Conservation (phyloP, 2,113 vertebrate genomes). For the Apaloderma vittatum region DNA sequence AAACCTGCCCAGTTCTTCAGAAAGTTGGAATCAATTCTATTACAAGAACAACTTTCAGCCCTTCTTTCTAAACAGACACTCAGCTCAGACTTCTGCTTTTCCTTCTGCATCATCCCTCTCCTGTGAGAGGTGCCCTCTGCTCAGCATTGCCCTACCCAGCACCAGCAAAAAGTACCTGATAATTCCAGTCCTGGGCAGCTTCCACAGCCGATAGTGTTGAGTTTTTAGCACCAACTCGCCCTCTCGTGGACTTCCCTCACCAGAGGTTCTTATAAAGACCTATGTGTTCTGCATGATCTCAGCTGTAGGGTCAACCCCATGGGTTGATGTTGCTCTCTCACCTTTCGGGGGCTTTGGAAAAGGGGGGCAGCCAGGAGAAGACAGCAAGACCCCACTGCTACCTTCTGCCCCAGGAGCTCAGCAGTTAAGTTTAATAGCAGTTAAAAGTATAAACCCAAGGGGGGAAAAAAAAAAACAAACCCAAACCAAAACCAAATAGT, state of each 20-base stretch:
- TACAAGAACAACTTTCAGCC: not conserved
- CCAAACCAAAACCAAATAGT: not conserved
- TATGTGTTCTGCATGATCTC: not conserved
- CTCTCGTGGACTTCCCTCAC: not conserved
- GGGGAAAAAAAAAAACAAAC: no score
- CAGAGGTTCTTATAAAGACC: not conserved
- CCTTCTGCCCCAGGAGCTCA: not conserved
- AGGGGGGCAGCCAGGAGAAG: not conserved
- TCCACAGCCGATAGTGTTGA: accelerated
- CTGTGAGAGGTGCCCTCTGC: accelerated
- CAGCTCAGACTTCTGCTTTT: not conserved
- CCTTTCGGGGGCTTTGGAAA: not conserved
- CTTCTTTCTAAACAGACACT: not conserved
- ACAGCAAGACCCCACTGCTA: not conserved
- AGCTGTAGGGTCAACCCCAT: not conserved
- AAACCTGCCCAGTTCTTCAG: not conserved
- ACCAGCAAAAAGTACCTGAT: not conserved
- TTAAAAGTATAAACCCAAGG: not conserved
- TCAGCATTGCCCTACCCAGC: accelerated
- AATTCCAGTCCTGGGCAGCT: not conserved
- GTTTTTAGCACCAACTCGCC: not conserved
- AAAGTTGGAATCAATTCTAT: not conserved
- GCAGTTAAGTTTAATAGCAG: not conserved
- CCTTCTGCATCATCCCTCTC: not conserved
- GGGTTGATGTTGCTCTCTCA: not conserved